phyloP scores from a whole-genome alignment of 2,113 vertebrate species.

The Campylomormyrus numenius region DNA sequence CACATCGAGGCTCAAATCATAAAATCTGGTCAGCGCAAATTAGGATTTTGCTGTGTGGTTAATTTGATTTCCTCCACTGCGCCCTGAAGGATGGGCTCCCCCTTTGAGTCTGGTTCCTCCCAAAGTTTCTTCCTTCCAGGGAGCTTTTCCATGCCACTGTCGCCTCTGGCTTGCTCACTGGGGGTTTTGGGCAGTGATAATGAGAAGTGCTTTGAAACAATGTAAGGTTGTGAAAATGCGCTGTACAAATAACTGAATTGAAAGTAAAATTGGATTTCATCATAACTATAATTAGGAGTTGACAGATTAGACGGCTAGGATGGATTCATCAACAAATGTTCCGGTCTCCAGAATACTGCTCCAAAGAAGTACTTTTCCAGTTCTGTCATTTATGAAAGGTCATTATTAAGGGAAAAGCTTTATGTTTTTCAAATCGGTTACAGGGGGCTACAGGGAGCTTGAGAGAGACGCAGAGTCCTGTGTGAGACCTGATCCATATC shows the following conservation, averaged over 20 bases:
- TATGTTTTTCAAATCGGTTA: not conserved
- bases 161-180: not conserved
- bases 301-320: not conserved
- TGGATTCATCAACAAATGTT: not conserved
- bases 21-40: not conserved
- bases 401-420: not conserved
- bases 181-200: not conserved
- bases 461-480: not conserved
- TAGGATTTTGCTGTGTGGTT: not conserved
- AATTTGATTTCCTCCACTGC: not conserved
- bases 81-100: not conserved
- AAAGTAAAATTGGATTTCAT: not conserved
- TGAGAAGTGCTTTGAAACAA: not conserved
- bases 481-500: not conserved
- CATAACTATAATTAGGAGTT: not conserved
- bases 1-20: not conserved
- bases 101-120: no score
- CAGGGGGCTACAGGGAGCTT: not conserved
- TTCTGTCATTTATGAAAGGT: constrained; percentile 12
- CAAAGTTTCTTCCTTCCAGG: not conserved
- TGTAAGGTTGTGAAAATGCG: not conserved
- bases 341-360: not conserved
- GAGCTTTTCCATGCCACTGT: not conserved
- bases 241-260: not conserved
- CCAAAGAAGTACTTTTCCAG: not conserved